Percentiles rank a stretch among this genome's conserved stretches.
Conservation (phyloP, 2,888 invertebrate species). For the Zygaena filipendulae region DNA sequence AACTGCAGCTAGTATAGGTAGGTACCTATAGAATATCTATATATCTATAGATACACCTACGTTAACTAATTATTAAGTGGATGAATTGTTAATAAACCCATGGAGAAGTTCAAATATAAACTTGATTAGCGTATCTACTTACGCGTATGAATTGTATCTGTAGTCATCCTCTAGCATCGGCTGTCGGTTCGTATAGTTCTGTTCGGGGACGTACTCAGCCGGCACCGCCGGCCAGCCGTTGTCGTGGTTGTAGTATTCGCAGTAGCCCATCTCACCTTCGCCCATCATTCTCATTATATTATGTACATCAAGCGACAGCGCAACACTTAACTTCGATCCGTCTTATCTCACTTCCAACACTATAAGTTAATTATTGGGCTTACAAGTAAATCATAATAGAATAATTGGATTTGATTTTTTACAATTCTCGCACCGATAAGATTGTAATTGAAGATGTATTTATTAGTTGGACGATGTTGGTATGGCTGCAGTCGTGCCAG, state of each 20-base stretch:
- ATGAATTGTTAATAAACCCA: no score
- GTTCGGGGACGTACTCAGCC: conserved; percentile 73
- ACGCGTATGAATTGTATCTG: conserved; percentile 71
- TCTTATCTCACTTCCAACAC: conserved; percentile 15
- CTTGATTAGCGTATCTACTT: no score
- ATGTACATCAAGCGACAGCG: conserved; percentile 18
- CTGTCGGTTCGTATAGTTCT: conserved; percentile 42
- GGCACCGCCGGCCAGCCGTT: conserved; percentile 77
- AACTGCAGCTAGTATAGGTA: no score
- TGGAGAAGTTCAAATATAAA: no score
- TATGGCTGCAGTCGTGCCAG: conserved; percentile 24
- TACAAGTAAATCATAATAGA: conserved; percentile 9
- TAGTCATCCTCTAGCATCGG: conserved; percentile 73
- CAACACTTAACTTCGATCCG: conserved; percentile 14
- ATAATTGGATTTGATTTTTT: conserved; percentile 13
- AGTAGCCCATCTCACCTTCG: conserved; percentile 62
- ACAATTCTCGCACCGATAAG: conserved; percentile 23
- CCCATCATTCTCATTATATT: conserved; percentile 69
- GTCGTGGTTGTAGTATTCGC: conserved; percentile 68
- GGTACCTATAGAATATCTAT: no score
- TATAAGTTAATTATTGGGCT: conserved; percentile 12
- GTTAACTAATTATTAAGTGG: no score
- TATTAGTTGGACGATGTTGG: no score
- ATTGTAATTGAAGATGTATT: no score
- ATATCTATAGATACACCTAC: no score